Evolutionary conservation across 2,113 vertebrate genomes (phyloP).

Genomic region (Protomyctophum bolini): DNA sequence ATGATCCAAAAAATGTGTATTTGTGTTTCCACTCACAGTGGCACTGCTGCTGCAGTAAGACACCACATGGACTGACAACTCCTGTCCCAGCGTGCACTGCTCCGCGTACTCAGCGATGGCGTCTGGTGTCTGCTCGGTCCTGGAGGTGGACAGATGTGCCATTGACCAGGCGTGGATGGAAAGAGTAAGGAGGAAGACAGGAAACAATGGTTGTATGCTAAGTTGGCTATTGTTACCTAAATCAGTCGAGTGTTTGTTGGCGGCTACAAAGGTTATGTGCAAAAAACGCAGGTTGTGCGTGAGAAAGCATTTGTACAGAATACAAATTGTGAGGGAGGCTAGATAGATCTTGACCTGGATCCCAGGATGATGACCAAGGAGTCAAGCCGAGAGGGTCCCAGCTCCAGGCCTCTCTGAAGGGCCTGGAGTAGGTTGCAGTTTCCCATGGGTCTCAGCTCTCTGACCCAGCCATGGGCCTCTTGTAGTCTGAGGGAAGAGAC

Average conservation of each 20-base stretch:
- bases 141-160: constrained; percentile 42
- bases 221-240: background rate
- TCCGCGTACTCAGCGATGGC: constrained; percentile 74
- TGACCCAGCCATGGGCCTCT: constrained; percentile 79
- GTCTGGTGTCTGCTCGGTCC: constrained; percentile 81
- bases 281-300: too few species aligned
- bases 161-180: background rate
- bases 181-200: constrained; percentile 1
- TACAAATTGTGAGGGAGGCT: background rate
- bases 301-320: background rate
- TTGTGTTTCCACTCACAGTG: constrained; percentile 42
- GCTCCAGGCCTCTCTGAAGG: constrained; percentile 55
- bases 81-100: constrained; percentile 69
- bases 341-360: constrained; percentile 73
- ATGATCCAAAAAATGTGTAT: constrained; percentile 1
- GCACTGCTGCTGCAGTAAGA: constrained; percentile 71
- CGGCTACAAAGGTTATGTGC: too few species aligned
- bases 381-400: constrained; percentile 69
- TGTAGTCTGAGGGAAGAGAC: constrained; percentile 63
- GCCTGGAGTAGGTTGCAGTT: constrained; percentile 79
- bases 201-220: background rate
- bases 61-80: constrained; percentile 68
- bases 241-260: too few species aligned
- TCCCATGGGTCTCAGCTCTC: constrained; percentile 60
- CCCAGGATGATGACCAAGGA: constrained; percentile 76